Base-by-base conservation (phyloP, 2,797 vertebrate genomes). In the Epinephelus awoara region DNA sequence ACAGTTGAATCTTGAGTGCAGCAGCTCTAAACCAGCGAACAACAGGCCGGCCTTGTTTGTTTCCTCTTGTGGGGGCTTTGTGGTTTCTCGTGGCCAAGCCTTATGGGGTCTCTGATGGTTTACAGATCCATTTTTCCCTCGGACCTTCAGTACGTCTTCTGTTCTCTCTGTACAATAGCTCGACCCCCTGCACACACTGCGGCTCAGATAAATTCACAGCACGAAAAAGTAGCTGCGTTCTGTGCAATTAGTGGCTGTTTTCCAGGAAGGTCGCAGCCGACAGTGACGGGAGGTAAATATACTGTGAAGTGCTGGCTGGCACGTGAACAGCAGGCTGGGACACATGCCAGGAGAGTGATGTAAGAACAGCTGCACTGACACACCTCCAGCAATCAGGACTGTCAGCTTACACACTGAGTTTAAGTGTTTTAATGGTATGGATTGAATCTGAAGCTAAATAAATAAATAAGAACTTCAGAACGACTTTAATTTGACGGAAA, bases 321-420 rank as follows among this genome's bases (percentile, higher is more conserved):
- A 67, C 29, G 11, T 76, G 66, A 71, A 71, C 74, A 49, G 29
- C 69, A 46, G 51, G 51, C 73, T 4, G 52, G 3, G 9, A 51
- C n/a, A 42, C n/a, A 47, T 47, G 80, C 70, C 81, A 80, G 79
- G 62, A 86, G 72, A 68, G 67, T 77, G 38, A 75, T 63, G 62
- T 69, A 56, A 71, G 27, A 75, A 11, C 59, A 63, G 58, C 70
- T 58, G 38, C 46, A 70, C 38, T 66, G 42, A 72, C 59, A 13
- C 56, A 56, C 40, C 47, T 73, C 51, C 51, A 46, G 18, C 51
- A 13, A 4, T 25, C 38, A 68, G 34, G 56, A 15, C 8, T 15
- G 55, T 40, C 19, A 2, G 46, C 57, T 47, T 12, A 13, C 59
- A 8, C 58, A 13, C 51, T 23, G 38, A 14, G 44, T 14, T 46